These are phyloP conservation scores for Pachycephus smyrnensis DNA, from an alignment of 2,888 invertebrate species.

Conservation along the genomic window DNA sequence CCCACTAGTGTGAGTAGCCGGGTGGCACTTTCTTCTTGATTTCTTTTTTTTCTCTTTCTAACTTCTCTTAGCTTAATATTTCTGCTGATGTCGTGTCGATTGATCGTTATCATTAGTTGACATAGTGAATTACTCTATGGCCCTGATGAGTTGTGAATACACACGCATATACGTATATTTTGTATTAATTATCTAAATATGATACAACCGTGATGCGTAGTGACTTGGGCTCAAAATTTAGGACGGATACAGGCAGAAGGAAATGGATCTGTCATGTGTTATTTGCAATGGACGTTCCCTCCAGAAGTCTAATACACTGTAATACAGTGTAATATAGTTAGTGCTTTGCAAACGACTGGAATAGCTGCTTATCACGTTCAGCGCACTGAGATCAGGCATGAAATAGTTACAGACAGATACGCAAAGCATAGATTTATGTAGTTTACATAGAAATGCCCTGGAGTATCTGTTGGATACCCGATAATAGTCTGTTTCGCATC, in stretches of 20 bases:
- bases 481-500: neutral
- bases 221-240: neutral
- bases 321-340: neutral
- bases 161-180: neutral
- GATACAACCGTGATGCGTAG: neutral
- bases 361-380: neutral
- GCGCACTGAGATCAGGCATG: neutral
- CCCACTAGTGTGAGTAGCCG: neutral
- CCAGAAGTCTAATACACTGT: neutral
- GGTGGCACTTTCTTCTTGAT: neutral
- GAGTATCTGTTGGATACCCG: neutral
- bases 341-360: no score
- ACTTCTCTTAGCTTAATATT: neutral
- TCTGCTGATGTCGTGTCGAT: neutral
- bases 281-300: neutral
- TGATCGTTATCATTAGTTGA: neutral
- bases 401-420: neutral
- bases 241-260: neutral
- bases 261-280: neutral
- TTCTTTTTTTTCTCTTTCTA: neutral
- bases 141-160: neutral
- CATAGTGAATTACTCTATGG: neutral
- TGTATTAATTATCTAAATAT: neutral
- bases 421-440: neutral
- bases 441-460: neutral